Evolutionary conservation across 2,797 vertebrate genomes (phyloP).

Genomic region (Sparidentex hasta): DNA sequence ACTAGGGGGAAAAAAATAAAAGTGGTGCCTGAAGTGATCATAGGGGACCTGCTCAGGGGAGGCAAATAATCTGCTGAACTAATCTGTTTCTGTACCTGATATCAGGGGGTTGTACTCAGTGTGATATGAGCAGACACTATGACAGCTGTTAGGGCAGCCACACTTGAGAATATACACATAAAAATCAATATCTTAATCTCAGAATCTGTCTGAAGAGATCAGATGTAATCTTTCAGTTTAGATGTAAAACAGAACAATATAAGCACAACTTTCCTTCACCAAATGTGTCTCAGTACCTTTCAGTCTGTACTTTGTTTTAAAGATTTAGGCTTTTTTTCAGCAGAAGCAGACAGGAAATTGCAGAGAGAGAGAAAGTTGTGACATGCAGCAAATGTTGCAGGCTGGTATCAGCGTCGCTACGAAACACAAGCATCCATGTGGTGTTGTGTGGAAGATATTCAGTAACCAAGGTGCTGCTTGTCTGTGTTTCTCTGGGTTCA

Average conservation of each 20-base stretch:
- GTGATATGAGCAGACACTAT: conserved; percentile 54
- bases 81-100: conserved; percentile 56
- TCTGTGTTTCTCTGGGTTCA: background rate
- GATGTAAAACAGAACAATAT: background rate
- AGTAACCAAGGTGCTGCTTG: too few species aligned
- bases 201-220: conserved; percentile 19
- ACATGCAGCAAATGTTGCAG: too few species aligned
- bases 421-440: too few species aligned
- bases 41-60: conserved; percentile 43
- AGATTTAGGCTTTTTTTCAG: too few species aligned
- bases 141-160: conserved; percentile 10
- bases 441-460: too few species aligned
- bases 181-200: conserved; percentile 39
- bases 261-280: background rate
- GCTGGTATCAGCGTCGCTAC: too few species aligned
- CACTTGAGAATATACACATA: conserved; percentile 4
- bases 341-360: too few species aligned
- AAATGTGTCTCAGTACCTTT: background rate
- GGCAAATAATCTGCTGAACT: conserved; percentile 60
- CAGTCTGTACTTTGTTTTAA: too few species aligned
- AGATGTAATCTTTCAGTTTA: background rate
- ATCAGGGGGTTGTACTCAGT: conserved; percentile 36
- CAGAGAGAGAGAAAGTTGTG: too few species aligned
- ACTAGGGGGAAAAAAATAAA: conserved; percentile 50
- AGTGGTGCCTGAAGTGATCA: conserved; percentile 43